Percentiles rank a stretch among this genome's conserved stretches.
These are phyloP conservation scores for Pandemis heparana DNA, from an alignment of 2,888 invertebrate species.

Conservation along the genomic window DNA sequence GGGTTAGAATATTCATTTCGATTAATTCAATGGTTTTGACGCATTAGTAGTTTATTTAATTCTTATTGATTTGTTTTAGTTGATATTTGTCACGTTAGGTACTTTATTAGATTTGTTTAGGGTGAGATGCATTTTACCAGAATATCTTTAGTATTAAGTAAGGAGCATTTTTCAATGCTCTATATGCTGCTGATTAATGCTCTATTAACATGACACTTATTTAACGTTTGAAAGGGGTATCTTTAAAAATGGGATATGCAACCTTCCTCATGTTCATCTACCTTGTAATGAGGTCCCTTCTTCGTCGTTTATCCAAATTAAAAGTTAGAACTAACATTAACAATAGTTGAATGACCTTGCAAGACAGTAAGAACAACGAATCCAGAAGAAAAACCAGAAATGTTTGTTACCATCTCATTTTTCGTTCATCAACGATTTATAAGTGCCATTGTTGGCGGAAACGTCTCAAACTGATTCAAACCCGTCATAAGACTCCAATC, in stretches of 20 bases:
- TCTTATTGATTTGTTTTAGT: constrained; percentile 3
- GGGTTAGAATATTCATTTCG: constrained; percentile 24
- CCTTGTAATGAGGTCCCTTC: too few species aligned
- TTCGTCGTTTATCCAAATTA: too few species aligned
- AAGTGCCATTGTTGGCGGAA: constrained; percentile 10
- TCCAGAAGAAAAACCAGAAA: too few species aligned
- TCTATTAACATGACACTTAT: too few species aligned
- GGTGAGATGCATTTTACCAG: neutral
- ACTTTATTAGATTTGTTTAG: neutral
- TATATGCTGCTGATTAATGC: too few species aligned
- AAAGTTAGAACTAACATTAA: too few species aligned
- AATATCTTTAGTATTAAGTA: neutral
- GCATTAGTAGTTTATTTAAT: constrained; percentile 17
- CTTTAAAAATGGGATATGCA: too few species aligned
- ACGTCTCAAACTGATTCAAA: constrained; percentile 51
- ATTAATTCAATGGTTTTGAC: constrained; percentile 26
- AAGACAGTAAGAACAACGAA: too few species aligned
- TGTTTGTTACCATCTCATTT: neutral
- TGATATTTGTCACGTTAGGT: neutral
- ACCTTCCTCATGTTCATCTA: too few species aligned
- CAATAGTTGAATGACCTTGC: too few species aligned
- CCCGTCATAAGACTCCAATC: constrained; percentile 54
- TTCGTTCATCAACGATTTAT: constrained; percentile 9
- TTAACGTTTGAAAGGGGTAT: too few species aligned
- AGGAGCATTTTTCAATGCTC: too few species aligned